Evolutionary conservation across 2,888 invertebrate species (phyloP), one percentile per base, ranked within the genome.

Genomic region (Nezara viridula): DNA sequence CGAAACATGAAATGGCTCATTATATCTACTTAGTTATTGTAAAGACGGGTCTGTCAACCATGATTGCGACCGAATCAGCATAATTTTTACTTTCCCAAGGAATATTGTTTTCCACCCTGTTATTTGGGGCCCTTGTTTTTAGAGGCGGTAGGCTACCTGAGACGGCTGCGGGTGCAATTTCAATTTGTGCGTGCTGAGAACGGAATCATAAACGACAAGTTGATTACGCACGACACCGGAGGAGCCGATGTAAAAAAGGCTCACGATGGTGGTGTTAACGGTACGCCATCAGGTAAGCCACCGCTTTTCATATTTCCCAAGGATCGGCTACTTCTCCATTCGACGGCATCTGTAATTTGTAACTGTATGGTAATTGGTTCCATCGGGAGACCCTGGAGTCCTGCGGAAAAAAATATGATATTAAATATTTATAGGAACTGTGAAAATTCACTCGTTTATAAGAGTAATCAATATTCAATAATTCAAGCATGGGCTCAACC

Each of bases 1-100:
- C 14, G 24, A n/a, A 44, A 47, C 81, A 47, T 44, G 81, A n/a
- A 81, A n/a, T 40, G 24, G 4, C n/a, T 81, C 81, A 81, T 81
- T 81, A 81, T 81, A 44, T 24, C 24, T 47, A 81, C 37, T 40
- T 81, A 44, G 81, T 81, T 47, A 37, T 81, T 81, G 81, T 81
- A 24, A 44, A 44, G 81, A 21, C 12, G 37, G 16, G 81, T 40
- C 81, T 81, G 81, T 81, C 81, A 40, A 81, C 81, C 81, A 81
- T 81, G 81, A 81, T 81, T 81, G 44, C 44, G 44, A 9, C 81
- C 81, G 44, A 47, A 44, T 47, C 81, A 81, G 44, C 81, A 81
- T 81, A 81, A 81, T 81, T 81, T 81, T 81, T 81, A 81, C 81
- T 81, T 81, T 81, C 44, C n/a, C 81, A 81, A n/a, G 81, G 81